These are phyloP conservation scores for Tinea pellionella DNA, from an alignment of 2,888 invertebrate genomes.

Conservation along the genomic window DNA sequence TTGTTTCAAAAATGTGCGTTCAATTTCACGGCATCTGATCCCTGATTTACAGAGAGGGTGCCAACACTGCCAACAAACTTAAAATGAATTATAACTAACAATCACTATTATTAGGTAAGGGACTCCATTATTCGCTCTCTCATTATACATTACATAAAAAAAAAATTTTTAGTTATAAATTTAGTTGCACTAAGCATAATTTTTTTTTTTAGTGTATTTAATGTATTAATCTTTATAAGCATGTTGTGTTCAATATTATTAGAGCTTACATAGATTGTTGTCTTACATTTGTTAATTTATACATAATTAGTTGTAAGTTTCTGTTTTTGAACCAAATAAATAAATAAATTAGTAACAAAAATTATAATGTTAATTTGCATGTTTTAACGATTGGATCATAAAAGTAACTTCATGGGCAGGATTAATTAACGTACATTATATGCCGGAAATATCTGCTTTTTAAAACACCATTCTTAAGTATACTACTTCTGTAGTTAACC, in stretches of 20 bases:
- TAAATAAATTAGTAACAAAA: too few relatives aligned
- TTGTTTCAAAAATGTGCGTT: conserved; percentile 36
- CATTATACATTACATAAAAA: neutral
- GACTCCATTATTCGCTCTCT: neutral
- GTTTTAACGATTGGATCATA: neutral
- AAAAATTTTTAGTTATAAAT: too few relatives aligned
- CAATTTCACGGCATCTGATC: conserved; percentile 54
- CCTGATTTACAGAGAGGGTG: conserved; percentile 29
- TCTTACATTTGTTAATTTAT: too few relatives aligned
- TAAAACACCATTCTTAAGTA: neutral
- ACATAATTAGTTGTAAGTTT: too few relatives aligned
- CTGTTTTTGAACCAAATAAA: too few relatives aligned
- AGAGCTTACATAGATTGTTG: too few relatives aligned
- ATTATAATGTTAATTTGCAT: too few relatives aligned
- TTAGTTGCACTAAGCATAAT: too few relatives aligned
- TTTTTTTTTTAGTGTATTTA: too few relatives aligned
- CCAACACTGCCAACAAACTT: conserved; percentile 41
- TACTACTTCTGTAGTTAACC: neutral
- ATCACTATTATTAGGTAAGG: conserved; percentile 25
- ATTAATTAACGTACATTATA: neutral
- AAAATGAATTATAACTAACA: conserved; percentile 48
- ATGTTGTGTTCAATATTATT: too few relatives aligned
- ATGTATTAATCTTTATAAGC: too few relatives aligned
- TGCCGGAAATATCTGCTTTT: neutral
- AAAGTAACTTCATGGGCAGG: neutral